Evolutionary conservation across 2,888 invertebrate species (phyloP).

Genomic region (Pandemis corylana): DNA sequence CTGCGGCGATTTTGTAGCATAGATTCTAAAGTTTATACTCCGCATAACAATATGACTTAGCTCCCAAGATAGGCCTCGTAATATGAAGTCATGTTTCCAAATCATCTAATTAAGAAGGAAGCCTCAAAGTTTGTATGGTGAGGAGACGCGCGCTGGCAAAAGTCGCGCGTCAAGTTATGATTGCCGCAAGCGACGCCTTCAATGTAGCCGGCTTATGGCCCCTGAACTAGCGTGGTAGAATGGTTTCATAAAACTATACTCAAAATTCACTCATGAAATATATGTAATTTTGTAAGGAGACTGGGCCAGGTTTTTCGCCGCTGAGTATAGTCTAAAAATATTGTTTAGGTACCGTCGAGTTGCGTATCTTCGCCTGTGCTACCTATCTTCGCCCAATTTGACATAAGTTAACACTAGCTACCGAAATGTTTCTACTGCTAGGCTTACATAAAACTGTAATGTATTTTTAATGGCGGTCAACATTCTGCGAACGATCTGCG

Average conservation of each 20-base stretch:
- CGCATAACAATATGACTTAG: conserved; percentile 32
- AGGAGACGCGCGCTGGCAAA: conserved; percentile 38
- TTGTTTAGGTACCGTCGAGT: too few relatives aligned
- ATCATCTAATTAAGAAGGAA: conserved; percentile 37
- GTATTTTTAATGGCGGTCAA: too few relatives aligned
- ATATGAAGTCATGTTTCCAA: conserved; percentile 39
- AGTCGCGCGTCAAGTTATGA: conserved; percentile 45
- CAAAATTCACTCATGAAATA: background rate
- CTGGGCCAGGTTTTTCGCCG: too few relatives aligned
- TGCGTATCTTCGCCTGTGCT: too few relatives aligned
- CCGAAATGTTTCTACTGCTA: too few relatives aligned
- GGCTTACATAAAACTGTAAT: too few relatives aligned
- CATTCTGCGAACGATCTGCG: too few relatives aligned
- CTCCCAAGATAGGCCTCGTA: conserved; percentile 31
- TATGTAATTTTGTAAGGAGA: background rate
- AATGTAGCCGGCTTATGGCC: conserved; percentile 16
- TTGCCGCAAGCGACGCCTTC: conserved; percentile 39
- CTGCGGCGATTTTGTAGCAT: conserved; percentile 9
- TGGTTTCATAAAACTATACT: background rate
- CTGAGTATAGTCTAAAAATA: too few relatives aligned
- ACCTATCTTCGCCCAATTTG: too few relatives aligned
- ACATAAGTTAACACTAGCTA: too few relatives aligned
- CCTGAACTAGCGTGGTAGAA: conserved; percentile 11
- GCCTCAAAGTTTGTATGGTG: conserved; percentile 33
- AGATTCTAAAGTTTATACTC: conserved; percentile 29